Conservation (phyloP, 2,888 invertebrate species). For the Philereme transversata region DNA sequence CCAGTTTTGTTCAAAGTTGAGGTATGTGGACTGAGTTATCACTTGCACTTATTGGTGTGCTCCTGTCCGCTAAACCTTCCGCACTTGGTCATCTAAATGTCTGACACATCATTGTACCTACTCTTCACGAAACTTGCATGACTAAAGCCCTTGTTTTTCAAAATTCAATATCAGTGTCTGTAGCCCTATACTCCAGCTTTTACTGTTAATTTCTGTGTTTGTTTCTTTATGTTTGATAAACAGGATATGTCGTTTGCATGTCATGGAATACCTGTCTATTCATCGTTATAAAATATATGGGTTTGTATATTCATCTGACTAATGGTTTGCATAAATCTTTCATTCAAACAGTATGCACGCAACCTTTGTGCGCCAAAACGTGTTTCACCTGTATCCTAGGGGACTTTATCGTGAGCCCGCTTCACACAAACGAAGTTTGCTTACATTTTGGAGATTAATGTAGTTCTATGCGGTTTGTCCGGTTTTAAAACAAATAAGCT, state of each 20-base stretch:
- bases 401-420: too few species aligned
- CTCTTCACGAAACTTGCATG: conserved; percentile 20
- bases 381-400: neutral
- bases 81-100: conserved; percentile 31
- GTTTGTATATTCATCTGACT: conserved; percentile 16
- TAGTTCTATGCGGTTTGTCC: too few species aligned
- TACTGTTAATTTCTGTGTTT: conserved; percentile 11
- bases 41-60: conserved; percentile 34
- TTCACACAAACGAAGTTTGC: too few species aligned
- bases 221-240: conserved; percentile 1
- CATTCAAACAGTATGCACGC: conserved; percentile 27
- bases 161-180: conserved; percentile 14
- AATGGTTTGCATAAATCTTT: conserved; percentile 20
- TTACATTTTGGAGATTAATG: too few species aligned
- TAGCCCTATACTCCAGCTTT: conserved; percentile 23
- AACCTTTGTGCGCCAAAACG: conserved; percentile 17
- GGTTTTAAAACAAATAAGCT: too few species aligned
- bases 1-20: conserved; percentile 30
- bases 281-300: conserved; percentile 16
- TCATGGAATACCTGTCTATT: conserved; percentile 7
- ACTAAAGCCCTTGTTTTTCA: conserved; percentile 15
- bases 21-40: conserved; percentile 35
- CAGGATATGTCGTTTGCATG: conserved; percentile 27
- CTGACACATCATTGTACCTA: conserved; percentile 22
- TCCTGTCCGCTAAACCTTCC: conserved; percentile 25